A percentile compares a stretch with the other conserved stretches of the same genome.
These are phyloP conservation scores for Rapana venosa DNA, from an alignment of 2,888 invertebrate species.

Conservation along the genomic window DNA sequence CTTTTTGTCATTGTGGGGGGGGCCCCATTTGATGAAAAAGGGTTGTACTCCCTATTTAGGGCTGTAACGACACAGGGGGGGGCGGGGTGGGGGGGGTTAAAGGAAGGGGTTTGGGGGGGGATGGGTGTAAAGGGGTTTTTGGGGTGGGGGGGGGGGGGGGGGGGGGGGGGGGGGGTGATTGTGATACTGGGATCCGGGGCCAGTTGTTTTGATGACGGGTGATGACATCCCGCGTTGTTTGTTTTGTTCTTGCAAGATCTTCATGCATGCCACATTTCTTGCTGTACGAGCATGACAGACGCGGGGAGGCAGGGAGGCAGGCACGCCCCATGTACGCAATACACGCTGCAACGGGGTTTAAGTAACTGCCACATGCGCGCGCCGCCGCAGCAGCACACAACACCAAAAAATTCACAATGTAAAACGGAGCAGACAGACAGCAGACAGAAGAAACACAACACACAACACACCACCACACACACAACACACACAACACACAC, in stretches of 20 bases:
- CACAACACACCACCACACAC: not conserved
- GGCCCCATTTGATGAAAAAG: too few relatives aligned
- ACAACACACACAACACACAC: not conserved
- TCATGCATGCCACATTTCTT: not conserved
- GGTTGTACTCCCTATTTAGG: too few relatives aligned
- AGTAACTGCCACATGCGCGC: too few relatives aligned
- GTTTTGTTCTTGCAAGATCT: too few relatives aligned
- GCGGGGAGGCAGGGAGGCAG: not conserved
- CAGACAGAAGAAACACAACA: not conserved
- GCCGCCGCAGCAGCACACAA: not conserved
- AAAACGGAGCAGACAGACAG: not conserved
- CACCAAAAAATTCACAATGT: not conserved
- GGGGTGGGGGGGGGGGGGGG: not conserved
- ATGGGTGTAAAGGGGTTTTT: too few relatives aligned
- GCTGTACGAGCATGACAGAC: not conserved
- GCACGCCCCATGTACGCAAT: not conserved
- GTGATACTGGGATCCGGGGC: not conserved
- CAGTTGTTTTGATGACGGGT: not conserved
- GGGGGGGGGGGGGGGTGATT: not conserved
- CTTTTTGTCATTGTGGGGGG: too few relatives aligned
- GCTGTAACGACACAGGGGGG: too few relatives aligned
- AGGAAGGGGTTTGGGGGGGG: not conserved
- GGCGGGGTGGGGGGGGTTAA: too few relatives aligned
- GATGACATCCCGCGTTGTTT: not conserved
- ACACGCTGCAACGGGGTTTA: too few relatives aligned